Evolutionary conservation across 2,113 vertebrate genomes (phyloP), one percentile per base, ranked within the genome.

Genomic region (Phocoena phocoena): DNA sequence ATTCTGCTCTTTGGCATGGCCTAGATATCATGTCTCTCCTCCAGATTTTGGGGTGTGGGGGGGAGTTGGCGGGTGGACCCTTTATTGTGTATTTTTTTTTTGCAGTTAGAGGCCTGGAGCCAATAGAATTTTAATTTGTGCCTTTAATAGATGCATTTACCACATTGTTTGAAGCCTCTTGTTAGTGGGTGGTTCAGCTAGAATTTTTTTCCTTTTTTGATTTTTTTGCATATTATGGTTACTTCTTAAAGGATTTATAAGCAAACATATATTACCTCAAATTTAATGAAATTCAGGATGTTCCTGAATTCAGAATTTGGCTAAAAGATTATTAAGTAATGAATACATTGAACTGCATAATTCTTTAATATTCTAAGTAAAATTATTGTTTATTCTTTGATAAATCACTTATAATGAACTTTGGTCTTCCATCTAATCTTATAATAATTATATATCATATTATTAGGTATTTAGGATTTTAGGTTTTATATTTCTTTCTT

Each of bases 341-440:
- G 60, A 74, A 31, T 20, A 96, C 44, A 53, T 77, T 79, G 33
- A 65, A 36, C 44, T 60, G 63, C 7, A 53, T 71, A 87, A 79
- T 85, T 90, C 10, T 95, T 90, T 55, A 93, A 79, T 14, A 84
- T 88, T 96, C 84, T 88, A 88, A 85, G 6, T 62, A 94, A 76
- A 82, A 65, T 86, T 63, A 14, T 44, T 73, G 9, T 12, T 92
- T 77, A 55, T 87, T 83, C 62, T 81, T 94, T 67, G 21, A 28
- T 82, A 65, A 74, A 33, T 91, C 73, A 87, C 44, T 86, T 77
- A 47, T 26, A 70, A 47, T 76, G 55, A 23, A 47, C 33, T 85
- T 44, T 74, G 12, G 20, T 70, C 33, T 93, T 82, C 3, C 3
- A 17, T 88, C 23, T 79, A 50, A 58, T 74, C 62, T 21, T 77